A percentile compares a stretch with the other conserved stretches of the same genome.
Conservation (phyloP, 2,888 invertebrate genomes). For the Palloptera scutellata region DNA sequence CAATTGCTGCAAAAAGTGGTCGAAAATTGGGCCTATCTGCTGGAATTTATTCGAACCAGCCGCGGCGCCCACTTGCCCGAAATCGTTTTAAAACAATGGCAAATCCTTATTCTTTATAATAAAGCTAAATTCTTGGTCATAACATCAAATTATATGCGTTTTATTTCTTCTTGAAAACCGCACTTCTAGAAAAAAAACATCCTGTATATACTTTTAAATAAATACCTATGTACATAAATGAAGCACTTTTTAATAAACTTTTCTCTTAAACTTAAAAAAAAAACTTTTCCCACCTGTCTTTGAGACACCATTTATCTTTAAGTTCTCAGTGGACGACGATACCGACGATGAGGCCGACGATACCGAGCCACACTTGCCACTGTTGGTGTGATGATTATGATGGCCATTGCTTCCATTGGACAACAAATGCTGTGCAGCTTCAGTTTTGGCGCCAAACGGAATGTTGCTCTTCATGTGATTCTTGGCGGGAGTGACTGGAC, state of each 20-base stretch:
- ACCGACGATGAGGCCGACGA: slow-evolving; percentile 61
- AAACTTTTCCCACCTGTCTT: slow-evolving; percentile 54
- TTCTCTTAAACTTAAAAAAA: not conserved
- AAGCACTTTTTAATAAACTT: not conserved
- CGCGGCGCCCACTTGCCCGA: too few relatives aligned
- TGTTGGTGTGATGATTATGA: slow-evolving; percentile 50
- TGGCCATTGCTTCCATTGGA: slow-evolving; percentile 56
- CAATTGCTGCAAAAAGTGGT: too few relatives aligned
- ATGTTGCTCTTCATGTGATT: slow-evolving; percentile 69
- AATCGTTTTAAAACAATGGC: too few relatives aligned
- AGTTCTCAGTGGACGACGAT: slow-evolving; percentile 61
- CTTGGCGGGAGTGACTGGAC: slow-evolving; percentile 66
- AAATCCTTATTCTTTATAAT: too few relatives aligned
- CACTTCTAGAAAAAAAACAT: too few relatives aligned
- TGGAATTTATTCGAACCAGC: too few relatives aligned
- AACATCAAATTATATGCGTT: too few relatives aligned
- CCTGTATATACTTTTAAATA: too few relatives aligned
- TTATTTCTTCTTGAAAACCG: too few relatives aligned
- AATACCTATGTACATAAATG: too few relatives aligned
- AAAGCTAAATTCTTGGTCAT: too few relatives aligned
- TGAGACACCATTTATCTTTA: slow-evolving; percentile 56
- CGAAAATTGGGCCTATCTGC: too few relatives aligned
- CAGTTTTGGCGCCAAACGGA: slow-evolving; percentile 64
- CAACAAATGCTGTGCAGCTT: slow-evolving; percentile 53
- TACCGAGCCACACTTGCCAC: slow-evolving; percentile 57